A percentile compares a stretch with the other conserved stretches of the same genome.
These are phyloP conservation scores for Steinernema scapterisci DNA, from an alignment of 2,888 invertebrate species.

Conservation along the genomic window DNA sequence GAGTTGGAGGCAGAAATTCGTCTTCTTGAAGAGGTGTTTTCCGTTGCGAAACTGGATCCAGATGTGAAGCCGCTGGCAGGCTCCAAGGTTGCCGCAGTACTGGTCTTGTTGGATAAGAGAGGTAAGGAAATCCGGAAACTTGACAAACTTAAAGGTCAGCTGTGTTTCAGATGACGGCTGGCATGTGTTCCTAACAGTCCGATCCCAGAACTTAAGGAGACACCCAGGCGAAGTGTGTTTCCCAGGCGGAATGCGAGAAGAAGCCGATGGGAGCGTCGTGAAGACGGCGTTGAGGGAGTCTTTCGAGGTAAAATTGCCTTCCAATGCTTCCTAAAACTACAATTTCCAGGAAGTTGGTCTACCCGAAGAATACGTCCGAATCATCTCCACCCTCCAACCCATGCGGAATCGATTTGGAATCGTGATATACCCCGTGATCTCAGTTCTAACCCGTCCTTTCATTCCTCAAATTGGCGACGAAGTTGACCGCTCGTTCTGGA, in stretches of 20 bases:
- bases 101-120: not conserved
- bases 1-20: not conserved
- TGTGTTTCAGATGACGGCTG: not conserved
- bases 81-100: not conserved
- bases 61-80: not conserved
- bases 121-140: not conserved
- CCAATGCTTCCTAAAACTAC: too few relatives aligned
- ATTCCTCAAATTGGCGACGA: not conserved
- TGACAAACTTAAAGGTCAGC: not conserved
- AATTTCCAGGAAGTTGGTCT: not conserved
- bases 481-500: conserved; percentile 12
- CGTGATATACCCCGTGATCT: not conserved
- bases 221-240: conserved; percentile 25
- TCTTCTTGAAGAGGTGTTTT: not conserved
- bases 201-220: not conserved
- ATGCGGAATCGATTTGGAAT: not conserved
- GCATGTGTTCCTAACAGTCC: not conserved
- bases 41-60: not conserved
- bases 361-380: not conserved
- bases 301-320: not conserved
- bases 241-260: not conserved
- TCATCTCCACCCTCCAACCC: not conserved
- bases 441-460: not conserved
- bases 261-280: not conserved
- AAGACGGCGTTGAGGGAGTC: conserved; percentile 7